Conservation (phyloP, 2,113 vertebrate genomes). For the Paradoxurus hermaphroditus region DNA sequence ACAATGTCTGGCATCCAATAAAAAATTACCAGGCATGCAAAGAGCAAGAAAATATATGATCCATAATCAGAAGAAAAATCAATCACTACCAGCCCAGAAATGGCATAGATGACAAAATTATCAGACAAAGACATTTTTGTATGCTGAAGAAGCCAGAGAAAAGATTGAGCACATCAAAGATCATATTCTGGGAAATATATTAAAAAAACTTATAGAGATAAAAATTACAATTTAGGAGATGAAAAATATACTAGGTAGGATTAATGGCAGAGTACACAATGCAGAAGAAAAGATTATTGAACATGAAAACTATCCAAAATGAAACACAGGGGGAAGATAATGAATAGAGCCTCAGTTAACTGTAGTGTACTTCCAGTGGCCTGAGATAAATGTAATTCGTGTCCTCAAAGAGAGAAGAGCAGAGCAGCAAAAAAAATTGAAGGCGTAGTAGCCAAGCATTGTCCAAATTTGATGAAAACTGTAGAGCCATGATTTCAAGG, state of each 20-base stretch:
- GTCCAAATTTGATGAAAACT: constrained; percentile 3
- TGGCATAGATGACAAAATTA: not conserved
- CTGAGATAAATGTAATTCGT: not conserved
- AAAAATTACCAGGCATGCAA: not conserved
- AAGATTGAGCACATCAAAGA: not conserved
- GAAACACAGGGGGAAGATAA: not conserved
- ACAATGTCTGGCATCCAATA: not conserved
- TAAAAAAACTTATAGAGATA: not conserved
- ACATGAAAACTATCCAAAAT: not conserved
- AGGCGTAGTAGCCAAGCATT: not conserved
- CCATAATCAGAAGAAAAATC: not conserved
- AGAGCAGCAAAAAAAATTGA: not conserved
- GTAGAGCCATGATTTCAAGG: not conserved
- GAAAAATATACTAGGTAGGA: not conserved
- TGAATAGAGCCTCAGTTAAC: not conserved
- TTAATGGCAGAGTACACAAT: not conserved
- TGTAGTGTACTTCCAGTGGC: not conserved
- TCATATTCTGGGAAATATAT: not conserved
- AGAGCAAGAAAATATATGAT: constrained; percentile 14
- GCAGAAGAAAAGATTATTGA: not conserved
- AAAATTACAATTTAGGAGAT: constrained; percentile 28
- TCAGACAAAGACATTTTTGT: not conserved
- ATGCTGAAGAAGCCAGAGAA: not conserved
- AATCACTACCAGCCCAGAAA: not conserved
- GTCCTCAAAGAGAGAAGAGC: not conserved